These are phyloP conservation scores for Corythornis madagascariensis DNA, from an alignment of 2,113 vertebrate species.

Conservation along the genomic window DNA sequence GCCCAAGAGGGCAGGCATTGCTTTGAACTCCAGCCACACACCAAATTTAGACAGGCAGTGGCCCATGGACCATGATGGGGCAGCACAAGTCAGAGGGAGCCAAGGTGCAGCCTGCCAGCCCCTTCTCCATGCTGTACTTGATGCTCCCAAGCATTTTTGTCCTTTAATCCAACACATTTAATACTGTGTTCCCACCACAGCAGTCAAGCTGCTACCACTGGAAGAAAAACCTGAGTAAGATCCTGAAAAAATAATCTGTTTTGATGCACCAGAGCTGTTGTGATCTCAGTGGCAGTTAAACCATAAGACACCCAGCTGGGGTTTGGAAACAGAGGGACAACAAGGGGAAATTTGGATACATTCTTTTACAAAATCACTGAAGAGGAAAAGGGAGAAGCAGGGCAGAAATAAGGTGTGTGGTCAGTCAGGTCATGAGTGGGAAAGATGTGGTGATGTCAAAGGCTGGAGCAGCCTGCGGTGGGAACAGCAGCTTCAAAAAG, in stretches of 20 bases:
- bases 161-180: conserved; percentile 13
- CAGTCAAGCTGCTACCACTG: conserved; percentile 24
- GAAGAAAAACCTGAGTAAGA: conserved; percentile 45
- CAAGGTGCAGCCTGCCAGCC: not conserved
- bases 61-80: not conserved
- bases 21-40: not conserved
- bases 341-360: not conserved
- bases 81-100: not conserved
- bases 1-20: not conserved
- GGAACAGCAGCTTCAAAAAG: not conserved
- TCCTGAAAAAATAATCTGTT: conserved; percentile 7
- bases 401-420: not conserved
- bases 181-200: not conserved
- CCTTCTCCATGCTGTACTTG: not conserved
- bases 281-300: not conserved
- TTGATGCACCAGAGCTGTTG: not conserved
- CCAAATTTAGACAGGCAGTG: not conserved
- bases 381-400: not conserved
- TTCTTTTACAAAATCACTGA: not conserved
- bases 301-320: not conserved
- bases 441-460: not conserved
- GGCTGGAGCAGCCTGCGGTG: not conserved
- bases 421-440: not conserved
- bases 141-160: conserved; percentile 14
- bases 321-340: not conserved